Percentiles rank a stretch among this genome's conserved stretches.
Conservation (phyloP, 2,113 vertebrate genomes). For the Apaloderma vittatum region DNA sequence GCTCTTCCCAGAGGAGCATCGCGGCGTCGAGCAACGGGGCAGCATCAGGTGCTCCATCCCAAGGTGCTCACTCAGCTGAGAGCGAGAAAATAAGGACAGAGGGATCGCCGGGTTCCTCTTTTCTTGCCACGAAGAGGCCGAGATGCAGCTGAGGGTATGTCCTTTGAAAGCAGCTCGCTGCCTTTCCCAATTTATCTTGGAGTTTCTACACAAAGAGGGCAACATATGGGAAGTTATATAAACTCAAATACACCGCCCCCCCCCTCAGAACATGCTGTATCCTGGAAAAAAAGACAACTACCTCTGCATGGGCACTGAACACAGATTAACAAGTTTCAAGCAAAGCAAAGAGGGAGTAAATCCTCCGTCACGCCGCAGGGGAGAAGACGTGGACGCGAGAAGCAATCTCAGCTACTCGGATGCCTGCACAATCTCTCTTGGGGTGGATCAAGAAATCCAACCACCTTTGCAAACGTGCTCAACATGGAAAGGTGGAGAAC, state of each 20-base stretch:
- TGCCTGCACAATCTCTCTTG: not conserved
- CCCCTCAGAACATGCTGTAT: not conserved
- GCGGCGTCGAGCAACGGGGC: fast-evolving
- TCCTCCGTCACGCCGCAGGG: fast-evolving
- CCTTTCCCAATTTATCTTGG: slow-evolving; percentile 1
- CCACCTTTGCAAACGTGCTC: not conserved
- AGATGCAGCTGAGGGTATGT: not conserved
- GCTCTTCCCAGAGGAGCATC: not conserved
- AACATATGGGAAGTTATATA: slow-evolving; percentile 35
- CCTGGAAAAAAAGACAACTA: not conserved
- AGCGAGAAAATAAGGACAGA: not conserved
- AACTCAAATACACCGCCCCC: not conserved
- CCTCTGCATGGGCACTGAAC: not conserved
- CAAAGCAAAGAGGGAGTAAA: not conserved
- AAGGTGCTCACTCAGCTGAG: not conserved
- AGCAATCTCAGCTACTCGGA: not conserved
- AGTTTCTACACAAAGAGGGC: not conserved
- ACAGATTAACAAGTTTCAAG: no score
- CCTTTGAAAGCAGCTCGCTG: not conserved
- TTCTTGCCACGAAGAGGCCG: not conserved
- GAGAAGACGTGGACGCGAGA: not conserved
- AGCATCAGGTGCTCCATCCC: not conserved
- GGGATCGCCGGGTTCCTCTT: not conserved
- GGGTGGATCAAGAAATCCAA: not conserved
- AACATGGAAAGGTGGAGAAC: no score